Percentiles rank a stretch among this genome's conserved stretches.
These are phyloP conservation scores for Cheilosia variabilis DNA, from an alignment of 2,888 invertebrate species.

Conservation along the genomic window DNA sequence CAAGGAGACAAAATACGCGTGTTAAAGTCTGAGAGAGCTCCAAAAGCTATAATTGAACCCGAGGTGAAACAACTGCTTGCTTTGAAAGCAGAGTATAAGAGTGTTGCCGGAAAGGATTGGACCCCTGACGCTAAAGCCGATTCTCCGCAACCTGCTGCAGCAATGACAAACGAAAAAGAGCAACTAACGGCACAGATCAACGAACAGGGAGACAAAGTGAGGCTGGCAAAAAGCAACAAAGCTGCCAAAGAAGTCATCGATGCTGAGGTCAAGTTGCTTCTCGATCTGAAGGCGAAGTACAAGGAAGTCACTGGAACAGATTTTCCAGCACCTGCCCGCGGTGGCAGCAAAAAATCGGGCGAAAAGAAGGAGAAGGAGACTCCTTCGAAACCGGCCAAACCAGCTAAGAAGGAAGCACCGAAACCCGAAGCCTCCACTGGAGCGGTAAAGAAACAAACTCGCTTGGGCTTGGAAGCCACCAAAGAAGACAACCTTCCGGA, in stretches of 20 bases:
- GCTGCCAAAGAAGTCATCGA: constrained; percentile 84
- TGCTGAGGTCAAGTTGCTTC: constrained; percentile 84
- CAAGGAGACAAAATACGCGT: constrained; percentile 87
- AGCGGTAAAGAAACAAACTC: constrained; percentile 93
- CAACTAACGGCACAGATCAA: constrained; percentile 84
- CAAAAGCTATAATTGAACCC: constrained; percentile 84
- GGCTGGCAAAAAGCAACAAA: constrained; percentile 85
- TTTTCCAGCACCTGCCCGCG: constrained; percentile 83
- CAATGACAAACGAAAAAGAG: constrained; percentile 77
- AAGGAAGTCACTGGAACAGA: constrained; percentile 85
- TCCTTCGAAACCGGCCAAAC: constrained; percentile 79
- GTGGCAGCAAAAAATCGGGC: constrained; percentile 80
- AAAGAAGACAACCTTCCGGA: constrained; percentile 97
- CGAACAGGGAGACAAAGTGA: constrained; percentile 86
- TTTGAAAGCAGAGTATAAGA: constrained; percentile 87
- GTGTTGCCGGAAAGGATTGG: constrained; percentile 84
- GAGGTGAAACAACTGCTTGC: constrained; percentile 84
- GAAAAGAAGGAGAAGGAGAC: constrained; percentile 80
- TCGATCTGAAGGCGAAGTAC: constrained; percentile 87
- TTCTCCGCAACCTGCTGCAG: constrained; percentile 65
- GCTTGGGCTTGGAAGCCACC: constrained; percentile 95
- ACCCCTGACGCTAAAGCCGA: constrained; percentile 79
- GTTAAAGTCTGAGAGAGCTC: constrained; percentile 85
- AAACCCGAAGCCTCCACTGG: constrained; percentile 84
- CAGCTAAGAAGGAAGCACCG: constrained; percentile 80